Evolutionary conservation across 2,888 invertebrate genomes (phyloP).

Genomic region (Pachydiplax longipennis): DNA sequence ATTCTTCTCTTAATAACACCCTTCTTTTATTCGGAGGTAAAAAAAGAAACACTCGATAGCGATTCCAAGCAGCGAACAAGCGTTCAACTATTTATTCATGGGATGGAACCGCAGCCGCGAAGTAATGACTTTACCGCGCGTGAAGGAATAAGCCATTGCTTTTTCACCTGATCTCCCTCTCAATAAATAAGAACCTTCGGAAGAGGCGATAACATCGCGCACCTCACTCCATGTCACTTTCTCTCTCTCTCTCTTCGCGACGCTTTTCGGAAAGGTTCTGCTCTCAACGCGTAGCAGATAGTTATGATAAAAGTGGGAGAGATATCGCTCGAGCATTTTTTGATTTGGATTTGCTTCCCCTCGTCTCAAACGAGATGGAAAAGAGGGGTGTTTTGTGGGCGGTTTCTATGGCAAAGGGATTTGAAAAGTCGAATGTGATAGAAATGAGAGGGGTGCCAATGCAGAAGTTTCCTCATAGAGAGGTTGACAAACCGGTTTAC

Average conservation of each 20-base stretch:
- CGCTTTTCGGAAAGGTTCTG: not conserved
- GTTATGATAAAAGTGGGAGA: not conserved
- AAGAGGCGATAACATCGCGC: not conserved
- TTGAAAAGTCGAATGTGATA: too few relatives aligned
- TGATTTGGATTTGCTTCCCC: not conserved
- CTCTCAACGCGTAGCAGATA: not conserved
- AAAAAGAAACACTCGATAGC: not conserved
- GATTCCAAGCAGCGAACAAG: not conserved
- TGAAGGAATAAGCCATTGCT: constrained; percentile 23
- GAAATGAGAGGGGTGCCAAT: too few relatives aligned
- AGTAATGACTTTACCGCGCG: constrained; percentile 18
- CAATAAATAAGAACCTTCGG: constrained; percentile 11
- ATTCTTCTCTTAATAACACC: not conserved
- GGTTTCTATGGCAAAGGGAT: too few relatives aligned
- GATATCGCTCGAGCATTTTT: not conserved
- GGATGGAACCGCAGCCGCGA: not conserved
- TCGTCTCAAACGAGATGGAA: too few relatives aligned
- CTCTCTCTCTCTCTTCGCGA: not conserved
- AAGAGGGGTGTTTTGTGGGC: too few relatives aligned
- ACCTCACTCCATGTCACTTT: not conserved
- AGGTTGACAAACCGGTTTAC: too few relatives aligned
- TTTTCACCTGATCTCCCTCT: constrained; percentile 27
- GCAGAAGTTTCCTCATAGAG: too few relatives aligned
- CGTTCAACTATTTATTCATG: constrained; percentile 26
- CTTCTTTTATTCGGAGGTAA: not conserved